Evolutionary conservation across 1,140 invertebrate species (phyloP).

Genomic region (Cherax destructor): DNA sequence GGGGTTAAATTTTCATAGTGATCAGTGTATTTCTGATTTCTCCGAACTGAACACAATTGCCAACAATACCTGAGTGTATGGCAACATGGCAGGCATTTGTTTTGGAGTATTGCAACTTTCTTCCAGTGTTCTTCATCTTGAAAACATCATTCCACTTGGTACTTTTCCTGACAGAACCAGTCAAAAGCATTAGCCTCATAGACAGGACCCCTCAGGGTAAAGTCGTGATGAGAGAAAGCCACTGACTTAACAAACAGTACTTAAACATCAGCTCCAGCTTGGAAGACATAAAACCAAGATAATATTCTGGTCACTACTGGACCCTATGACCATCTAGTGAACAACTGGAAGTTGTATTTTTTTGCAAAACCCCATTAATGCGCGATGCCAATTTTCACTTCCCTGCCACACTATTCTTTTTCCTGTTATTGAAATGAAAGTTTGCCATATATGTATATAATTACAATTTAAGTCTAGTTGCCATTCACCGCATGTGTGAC

Average conservation of each 20-base stretch:
- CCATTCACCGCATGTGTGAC: constrained; percentile 71
- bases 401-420: constrained; percentile 32
- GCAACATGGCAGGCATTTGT: constrained; percentile 56
- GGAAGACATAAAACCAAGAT: constrained; percentile 62
- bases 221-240: constrained; percentile 19
- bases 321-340: constrained; percentile 12
- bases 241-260: constrained; percentile 22
- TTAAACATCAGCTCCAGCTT: constrained; percentile 45
- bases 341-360: constrained; percentile 22
- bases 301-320: constrained; percentile 24
- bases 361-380: constrained; percentile 18
- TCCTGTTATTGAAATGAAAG: constrained; percentile 2
- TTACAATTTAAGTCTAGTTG: constrained; percentile 17
- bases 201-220: neutral
- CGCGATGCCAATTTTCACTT: constrained; percentile 12
- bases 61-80: constrained; percentile 67
- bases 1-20: constrained; percentile 35
- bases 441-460: neutral
- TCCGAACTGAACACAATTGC: constrained; percentile 58
- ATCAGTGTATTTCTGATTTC: constrained; percentile 29
- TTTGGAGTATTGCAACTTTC: constrained; percentile 26
- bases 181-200: constrained; percentile 10
- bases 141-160: neutral
- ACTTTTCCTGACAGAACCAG: constrained; percentile 18
- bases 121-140: constrained; percentile 12